Evolutionary conservation across 2,113 vertebrate species (phyloP), one percentile per base, ranked within the genome.

Genomic region (Lepus europaeus): DNA sequence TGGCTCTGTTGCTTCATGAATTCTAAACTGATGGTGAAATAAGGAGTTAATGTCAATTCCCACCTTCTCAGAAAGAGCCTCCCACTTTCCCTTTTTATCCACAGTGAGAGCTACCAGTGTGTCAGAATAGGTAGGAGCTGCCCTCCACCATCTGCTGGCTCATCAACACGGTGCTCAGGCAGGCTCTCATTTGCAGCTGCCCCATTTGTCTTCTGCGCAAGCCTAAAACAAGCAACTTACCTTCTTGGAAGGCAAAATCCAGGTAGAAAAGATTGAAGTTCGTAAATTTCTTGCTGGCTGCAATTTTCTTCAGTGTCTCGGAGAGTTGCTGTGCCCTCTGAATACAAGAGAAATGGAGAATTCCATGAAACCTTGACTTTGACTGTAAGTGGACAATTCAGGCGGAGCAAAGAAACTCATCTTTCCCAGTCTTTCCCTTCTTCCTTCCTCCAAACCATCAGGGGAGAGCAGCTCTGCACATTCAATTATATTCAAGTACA

Each of bases 241-340:
- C 97, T 98, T 98, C 97, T 76, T 22, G 97, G 91, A 98, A 98
- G 85, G 98, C 97, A 82, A 98, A 98, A 95, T 98, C 98, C 97
- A 98, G 77, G 96, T 98, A 98, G 97, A 98, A 97, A 93, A 98
- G 9, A 85, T 98, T 53, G n/a, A 99, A 98, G 96, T 96, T 98
- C 4, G 36, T 19, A 89, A 98, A 99, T 91, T 96, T 98, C 97
- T 98, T 45, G 9, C 96, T 96, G 78, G 84, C 76, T 2, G 98
- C 96, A 80, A 98, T 98, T 94, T 97, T 97, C 95, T 97, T 94
- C 97, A 99, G 97, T 31, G 98, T 96, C 0, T 29, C 92, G 92
- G 98, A 99, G 94, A 99, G 98, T 77, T 98, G 98, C n/a, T 91
- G 77, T 0, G 98, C 98, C 97, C 98, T 98, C 98, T 99, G 97